These are phyloP conservation scores for Trissonchulus sp. DNA, from an alignment of 2,888 invertebrate genomes.

Conservation along the genomic window DNA sequence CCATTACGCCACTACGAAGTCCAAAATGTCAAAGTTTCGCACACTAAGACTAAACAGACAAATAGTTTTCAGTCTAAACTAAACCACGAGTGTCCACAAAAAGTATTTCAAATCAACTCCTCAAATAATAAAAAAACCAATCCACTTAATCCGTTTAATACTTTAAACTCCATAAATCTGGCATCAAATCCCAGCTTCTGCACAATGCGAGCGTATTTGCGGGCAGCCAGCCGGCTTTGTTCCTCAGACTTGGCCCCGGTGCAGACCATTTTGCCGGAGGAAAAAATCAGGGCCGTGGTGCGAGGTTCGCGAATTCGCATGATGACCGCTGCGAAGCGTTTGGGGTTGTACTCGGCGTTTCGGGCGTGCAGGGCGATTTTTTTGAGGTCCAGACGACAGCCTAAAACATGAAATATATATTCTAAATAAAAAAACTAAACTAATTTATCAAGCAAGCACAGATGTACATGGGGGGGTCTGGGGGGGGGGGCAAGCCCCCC, in stretches of 20 bases:
- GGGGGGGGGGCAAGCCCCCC: too few relatives aligned
- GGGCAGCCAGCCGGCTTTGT: slow-evolving; percentile 68
- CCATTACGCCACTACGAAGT: too few relatives aligned
- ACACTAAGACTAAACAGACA: too few relatives aligned
- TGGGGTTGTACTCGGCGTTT: slow-evolving; percentile 98
- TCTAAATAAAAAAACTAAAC: too few relatives aligned
- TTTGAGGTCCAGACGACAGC: slow-evolving; percentile 87
- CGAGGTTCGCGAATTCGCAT: slow-evolving; percentile 78
- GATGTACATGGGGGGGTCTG: too few relatives aligned
- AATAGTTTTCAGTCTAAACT: too few relatives aligned
- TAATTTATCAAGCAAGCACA: too few relatives aligned
- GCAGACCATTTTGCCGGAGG: slow-evolving; percentile 79
- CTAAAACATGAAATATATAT: slow-evolving; percentile 37
- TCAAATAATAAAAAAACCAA: too few relatives aligned
- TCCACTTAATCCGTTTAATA: too few relatives aligned
- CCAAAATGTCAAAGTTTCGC: too few relatives aligned
- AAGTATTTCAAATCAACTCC: too few relatives aligned
- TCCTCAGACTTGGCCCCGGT: slow-evolving; percentile 79
- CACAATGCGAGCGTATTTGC: slow-evolving; percentile 74
- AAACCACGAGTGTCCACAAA: too few relatives aligned
- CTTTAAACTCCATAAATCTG: slow-evolving; percentile 51
- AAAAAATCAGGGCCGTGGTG: slow-evolving; percentile 75
- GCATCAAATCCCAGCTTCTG: slow-evolving; percentile 70
- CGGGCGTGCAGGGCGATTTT: slow-evolving; percentile 94
- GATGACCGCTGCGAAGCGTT: slow-evolving; percentile 96